A percentile compares a stretch with the other conserved stretches of the same genome.
Evolutionary conservation across 2,797 vertebrate genomes (phyloP).

Genomic region (Neosilurus hyrtlii): DNA sequence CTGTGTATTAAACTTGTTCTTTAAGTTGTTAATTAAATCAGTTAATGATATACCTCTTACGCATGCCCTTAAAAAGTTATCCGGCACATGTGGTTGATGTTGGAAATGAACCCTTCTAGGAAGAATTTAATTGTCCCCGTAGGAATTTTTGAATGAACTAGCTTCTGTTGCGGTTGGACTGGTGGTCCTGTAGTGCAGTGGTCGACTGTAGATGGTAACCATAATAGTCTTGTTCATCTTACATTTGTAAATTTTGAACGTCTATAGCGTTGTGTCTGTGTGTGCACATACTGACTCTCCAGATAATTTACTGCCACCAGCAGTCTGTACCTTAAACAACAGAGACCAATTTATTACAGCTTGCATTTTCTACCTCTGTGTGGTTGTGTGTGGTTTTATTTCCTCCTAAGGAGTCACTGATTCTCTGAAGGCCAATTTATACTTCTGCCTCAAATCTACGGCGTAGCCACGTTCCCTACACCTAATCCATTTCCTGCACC

Average conservation of each 20-base stretch:
- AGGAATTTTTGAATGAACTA: slow-evolving; percentile 71
- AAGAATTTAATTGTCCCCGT: slow-evolving; percentile 80
- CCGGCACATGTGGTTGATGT: slow-evolving; percentile 73
- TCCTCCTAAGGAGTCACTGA: neutral
- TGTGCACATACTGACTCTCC: slow-evolving; percentile 83
- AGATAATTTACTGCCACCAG: slow-evolving; percentile 89
- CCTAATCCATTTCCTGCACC: too few species aligned
- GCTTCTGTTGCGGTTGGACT: slow-evolving; percentile 76
- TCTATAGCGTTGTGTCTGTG: slow-evolving; percentile 82
- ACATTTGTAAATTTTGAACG: slow-evolving; percentile 81
- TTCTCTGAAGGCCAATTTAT: neutral
- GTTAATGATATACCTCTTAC: slow-evolving; percentile 67
- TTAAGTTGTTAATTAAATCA: slow-evolving; percentile 59
- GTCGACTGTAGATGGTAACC: slow-evolving; percentile 79
- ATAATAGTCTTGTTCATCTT: slow-evolving; percentile 75
- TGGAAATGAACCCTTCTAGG: slow-evolving; percentile 58
- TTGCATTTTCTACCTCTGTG: slow-evolving; percentile 52
- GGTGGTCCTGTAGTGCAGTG: slow-evolving; percentile 76
- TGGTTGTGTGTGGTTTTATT: slow-evolving; percentile 36
- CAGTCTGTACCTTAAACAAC: slow-evolving; percentile 87
- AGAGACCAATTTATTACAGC: slow-evolving; percentile 82
- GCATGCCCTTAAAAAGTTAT: slow-evolving; percentile 83
- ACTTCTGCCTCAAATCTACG: too few species aligned
- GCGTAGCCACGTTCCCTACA: too few species aligned
- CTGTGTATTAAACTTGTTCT: slow-evolving; percentile 57